Conservation (phyloP, 2,888 invertebrate species). For the Aphidius colemani region DNA sequence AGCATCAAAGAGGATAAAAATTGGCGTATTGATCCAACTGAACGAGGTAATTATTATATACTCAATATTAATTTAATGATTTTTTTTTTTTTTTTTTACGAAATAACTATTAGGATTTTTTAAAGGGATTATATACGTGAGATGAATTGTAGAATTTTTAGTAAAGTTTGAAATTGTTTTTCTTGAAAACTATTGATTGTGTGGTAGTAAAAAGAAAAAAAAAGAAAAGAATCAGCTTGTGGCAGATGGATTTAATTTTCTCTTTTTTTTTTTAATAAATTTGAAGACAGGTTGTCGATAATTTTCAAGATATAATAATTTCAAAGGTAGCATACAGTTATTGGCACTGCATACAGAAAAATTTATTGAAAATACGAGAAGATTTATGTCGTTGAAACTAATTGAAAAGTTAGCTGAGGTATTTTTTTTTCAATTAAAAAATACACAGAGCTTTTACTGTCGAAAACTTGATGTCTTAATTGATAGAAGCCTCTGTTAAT, state of each 20-base stretch:
- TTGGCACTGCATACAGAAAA: too few species aligned
- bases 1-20: conserved; percentile 57
- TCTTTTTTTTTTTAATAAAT: conserved; percentile 11
- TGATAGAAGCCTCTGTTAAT: too few species aligned
- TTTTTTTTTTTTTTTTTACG: conserved; percentile 14
- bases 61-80: conserved; percentile 6
- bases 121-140: not conserved
- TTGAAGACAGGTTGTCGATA: not conserved
- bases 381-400: too few species aligned
- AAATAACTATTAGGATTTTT: not conserved
- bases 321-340: not conserved
- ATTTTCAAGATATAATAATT: conserved; percentile 8
- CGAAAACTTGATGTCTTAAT: too few species aligned
- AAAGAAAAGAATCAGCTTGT: not conserved
- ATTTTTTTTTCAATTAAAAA: too few species aligned
- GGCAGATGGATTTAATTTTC: not conserved
- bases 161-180: not conserved
- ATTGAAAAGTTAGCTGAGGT: too few species aligned
- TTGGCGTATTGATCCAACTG: conserved; percentile 56
- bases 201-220: not conserved
- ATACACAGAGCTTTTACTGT: too few species aligned
- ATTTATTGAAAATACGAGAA: too few species aligned
- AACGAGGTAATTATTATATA: conserved; percentile 51
- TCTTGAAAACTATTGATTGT: too few species aligned
- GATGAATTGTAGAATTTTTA: not conserved